Evolutionary conservation across 1,140 invertebrate species (phyloP).

Genomic region (Samia ricini): DNA sequence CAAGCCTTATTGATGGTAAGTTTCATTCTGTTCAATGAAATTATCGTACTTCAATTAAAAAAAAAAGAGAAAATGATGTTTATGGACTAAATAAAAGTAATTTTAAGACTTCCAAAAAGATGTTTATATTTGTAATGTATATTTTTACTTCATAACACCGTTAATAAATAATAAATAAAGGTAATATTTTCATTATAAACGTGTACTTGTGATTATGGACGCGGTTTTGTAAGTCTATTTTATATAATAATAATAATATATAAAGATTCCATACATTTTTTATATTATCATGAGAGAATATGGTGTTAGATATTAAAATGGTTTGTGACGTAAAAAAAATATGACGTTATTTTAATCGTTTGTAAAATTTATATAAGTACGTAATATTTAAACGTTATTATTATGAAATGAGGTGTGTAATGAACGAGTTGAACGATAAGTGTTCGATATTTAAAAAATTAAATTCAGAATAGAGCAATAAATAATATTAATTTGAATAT

Average conservation of each 20-base stretch:
- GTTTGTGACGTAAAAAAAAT: conserved; percentile 27
- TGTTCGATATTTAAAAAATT: background rate
- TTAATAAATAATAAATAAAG: conserved; percentile 1
- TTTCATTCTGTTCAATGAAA: background rate
- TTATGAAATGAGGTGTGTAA: too few relatives aligned
- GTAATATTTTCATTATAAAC: background rate
- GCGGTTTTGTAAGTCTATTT: background rate
- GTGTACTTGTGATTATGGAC: background rate
- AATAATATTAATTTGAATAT: background rate
- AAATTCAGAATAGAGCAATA: background rate
- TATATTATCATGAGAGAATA: too few relatives aligned
- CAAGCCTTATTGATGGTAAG: background rate
- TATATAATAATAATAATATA: too few relatives aligned
- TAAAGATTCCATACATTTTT: conserved; percentile 11
- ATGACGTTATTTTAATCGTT: conserved; percentile 21
- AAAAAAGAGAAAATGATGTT: conserved; percentile 1
- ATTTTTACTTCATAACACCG: background rate
- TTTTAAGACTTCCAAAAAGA: conserved; percentile 2
- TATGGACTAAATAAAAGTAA: background rate
- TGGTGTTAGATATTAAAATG: conserved; percentile 43
- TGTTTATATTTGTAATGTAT: conserved; percentile 7
- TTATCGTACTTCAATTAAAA: background rate
- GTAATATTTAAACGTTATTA: conserved; percentile 12
- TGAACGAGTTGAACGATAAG: background rate
- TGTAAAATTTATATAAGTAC: conserved; percentile 59